phyloP scores from a whole-genome alignment of 2,797 vertebrate genomes.

The Pangasius krempfi region DNA sequence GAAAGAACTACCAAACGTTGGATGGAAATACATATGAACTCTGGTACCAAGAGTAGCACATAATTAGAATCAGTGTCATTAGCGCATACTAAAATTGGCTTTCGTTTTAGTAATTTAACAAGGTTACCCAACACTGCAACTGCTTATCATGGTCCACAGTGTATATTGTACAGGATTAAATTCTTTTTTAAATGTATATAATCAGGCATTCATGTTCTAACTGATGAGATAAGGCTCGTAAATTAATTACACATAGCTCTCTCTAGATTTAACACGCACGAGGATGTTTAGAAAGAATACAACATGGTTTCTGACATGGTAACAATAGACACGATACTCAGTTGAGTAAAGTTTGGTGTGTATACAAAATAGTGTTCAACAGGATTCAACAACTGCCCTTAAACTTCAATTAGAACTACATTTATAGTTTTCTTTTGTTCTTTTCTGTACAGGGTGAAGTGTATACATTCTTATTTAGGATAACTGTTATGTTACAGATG shows the following conservation, averaged over 20 bases:
- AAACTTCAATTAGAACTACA: neutral
- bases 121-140: too few species aligned
- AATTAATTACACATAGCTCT: neutral
- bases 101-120: neutral
- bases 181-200: neutral
- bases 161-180: neutral
- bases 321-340: neutral
- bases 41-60: neutral
- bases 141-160: neutral
- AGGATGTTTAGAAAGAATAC: neutral
- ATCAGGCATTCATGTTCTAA: neutral
- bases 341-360: neutral
- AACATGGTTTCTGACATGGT: neutral
- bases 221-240: neutral
- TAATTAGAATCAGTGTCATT: neutral
- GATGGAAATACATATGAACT: neutral
- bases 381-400: constrained; percentile 15
- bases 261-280: neutral
- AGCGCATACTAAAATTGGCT: neutral
- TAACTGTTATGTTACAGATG: neutral
- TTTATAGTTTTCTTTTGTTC: neutral
- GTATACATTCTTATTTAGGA: neutral
- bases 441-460: constrained; percentile 12
- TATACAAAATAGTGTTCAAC: neutral
- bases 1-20: neutral